These are phyloP conservation scores for Pseudococcus jackbeardsleyi DNA, from an alignment of 2,888 invertebrate genomes.

Conservation along the genomic window DNA sequence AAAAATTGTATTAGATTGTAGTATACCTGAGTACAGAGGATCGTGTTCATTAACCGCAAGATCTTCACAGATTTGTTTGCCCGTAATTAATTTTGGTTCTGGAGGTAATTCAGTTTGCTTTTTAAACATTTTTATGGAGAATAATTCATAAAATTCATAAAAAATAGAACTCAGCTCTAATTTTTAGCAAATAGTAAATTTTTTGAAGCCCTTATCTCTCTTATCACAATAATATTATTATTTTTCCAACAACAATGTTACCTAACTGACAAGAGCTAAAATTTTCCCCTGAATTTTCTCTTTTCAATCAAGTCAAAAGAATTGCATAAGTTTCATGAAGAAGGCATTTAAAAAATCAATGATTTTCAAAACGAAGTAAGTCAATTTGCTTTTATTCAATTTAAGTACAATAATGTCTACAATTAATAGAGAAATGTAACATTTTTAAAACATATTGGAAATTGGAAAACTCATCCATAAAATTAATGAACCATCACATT, in stretches of 20 bases:
- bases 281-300: neutral
- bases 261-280: neutral
- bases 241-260: neutral
- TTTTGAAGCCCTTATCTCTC: neutral
- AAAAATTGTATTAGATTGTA: neutral
- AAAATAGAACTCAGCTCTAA: neutral
- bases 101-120: slow-evolving; percentile 44
- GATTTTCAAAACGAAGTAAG: too few species aligned
- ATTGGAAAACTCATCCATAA: neutral
- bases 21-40: slow-evolving; percentile 49
- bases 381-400: neutral
- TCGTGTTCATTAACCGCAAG: neutral
- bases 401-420: neutral
- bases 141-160: too few species aligned
- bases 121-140: slow-evolving; percentile 4
- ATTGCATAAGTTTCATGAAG: neutral
- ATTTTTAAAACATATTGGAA: too few species aligned
- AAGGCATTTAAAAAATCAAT: neutral
- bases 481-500: slow-evolving; percentile 13
- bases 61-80: slow-evolving; percentile 54
- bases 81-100: slow-evolving; percentile 33
- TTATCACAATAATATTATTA: neutral
- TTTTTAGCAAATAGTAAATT: neutral
- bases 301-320: neutral
- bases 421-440: neutral